These are phyloP conservation scores for Neotragus moschatus DNA, from an alignment of 2,113 vertebrate genomes.

Conservation along the genomic window DNA sequence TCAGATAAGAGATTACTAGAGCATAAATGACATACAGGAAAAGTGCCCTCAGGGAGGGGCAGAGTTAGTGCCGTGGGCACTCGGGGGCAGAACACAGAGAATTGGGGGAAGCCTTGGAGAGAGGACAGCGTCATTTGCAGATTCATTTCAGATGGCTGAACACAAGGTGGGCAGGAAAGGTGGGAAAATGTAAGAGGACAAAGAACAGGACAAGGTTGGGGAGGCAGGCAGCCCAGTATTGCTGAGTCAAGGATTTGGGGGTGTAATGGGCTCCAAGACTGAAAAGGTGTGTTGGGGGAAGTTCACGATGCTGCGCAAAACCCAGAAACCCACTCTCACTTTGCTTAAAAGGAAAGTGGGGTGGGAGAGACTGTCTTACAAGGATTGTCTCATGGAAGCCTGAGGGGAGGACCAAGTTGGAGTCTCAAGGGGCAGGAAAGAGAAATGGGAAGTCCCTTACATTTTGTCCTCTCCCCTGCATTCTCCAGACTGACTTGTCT, in stretches of 20 bases:
- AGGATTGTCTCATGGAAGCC: neutral
- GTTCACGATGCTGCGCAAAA: neutral
- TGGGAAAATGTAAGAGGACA: neutral
- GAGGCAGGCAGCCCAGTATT: neutral
- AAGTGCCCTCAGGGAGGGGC: neutral
- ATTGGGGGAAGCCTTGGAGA: neutral
- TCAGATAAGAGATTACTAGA: neutral
- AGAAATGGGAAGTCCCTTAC: neutral
- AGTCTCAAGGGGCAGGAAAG: neutral
- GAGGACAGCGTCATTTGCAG: neutral
- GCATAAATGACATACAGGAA: neutral
- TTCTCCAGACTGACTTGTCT: neutral
- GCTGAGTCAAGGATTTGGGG: neutral
- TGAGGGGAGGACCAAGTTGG: neutral
- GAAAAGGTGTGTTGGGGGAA: neutral
- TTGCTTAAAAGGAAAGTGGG: neutral
- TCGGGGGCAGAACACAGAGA: neutral
- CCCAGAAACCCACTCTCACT: neutral
- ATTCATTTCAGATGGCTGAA: neutral
- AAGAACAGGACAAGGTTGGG: neutral
- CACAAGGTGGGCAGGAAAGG: neutral
- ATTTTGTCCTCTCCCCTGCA: neutral
- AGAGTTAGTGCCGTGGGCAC: neutral
- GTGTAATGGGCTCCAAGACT: neutral
- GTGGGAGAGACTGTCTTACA: neutral